Evolutionary conservation across 2,113 vertebrate genomes (phyloP).

Genomic region (Mastomys natalensis): DNA sequence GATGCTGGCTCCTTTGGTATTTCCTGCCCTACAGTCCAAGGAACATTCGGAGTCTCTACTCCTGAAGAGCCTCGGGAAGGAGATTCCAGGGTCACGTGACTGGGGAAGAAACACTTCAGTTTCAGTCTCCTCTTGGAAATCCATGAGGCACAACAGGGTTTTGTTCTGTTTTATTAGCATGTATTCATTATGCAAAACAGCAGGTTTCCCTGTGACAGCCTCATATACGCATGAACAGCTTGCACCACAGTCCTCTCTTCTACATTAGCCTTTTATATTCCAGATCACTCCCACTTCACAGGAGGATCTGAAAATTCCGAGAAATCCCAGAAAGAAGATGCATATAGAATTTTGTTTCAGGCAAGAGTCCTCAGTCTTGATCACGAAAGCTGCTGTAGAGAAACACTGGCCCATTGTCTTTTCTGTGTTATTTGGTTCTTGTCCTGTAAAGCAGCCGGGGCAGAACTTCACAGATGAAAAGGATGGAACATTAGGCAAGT

Average conservation of each 20-base stretch:
- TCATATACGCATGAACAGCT: too few relatives aligned
- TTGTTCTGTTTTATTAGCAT: conserved; percentile 30
- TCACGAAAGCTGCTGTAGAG: neutral
- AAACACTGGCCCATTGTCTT: neutral
- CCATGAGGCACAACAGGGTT: neutral
- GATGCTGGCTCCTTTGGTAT: neutral
- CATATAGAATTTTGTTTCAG: neutral
- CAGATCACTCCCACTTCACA: neutral
- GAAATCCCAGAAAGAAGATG: conserved; percentile 15
- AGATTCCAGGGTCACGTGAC: neutral
- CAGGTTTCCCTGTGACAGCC: neutral
- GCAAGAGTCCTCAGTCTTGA: neutral
- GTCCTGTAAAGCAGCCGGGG: neutral
- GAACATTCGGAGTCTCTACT: neutral
- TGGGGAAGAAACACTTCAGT: neutral
- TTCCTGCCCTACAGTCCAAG: neutral
- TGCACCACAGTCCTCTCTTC: neutral
- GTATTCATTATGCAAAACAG: neutral
- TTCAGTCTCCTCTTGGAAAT: neutral
- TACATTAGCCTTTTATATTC: too few relatives aligned
- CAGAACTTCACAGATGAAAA: neutral
- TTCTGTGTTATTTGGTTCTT: neutral
- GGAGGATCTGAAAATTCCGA: conserved; percentile 13
- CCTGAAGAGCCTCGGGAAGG: neutral
- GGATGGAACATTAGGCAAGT: neutral